These are phyloP conservation scores for Dinocampus coccinellae DNA, from an alignment of 2,888 invertebrate species.

Conservation along the genomic window DNA sequence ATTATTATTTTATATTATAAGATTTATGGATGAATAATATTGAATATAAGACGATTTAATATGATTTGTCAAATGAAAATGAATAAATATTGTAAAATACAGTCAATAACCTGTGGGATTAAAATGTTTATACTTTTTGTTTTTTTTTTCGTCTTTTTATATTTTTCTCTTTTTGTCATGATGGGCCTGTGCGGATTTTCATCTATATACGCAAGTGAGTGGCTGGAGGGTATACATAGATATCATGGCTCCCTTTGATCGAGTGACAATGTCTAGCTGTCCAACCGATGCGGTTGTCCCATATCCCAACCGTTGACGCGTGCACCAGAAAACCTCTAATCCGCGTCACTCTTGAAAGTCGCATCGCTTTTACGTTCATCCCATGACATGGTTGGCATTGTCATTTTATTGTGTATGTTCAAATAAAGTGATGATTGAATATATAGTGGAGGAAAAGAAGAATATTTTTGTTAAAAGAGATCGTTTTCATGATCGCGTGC, in stretches of 20 bases:
- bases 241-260: conserved; percentile 18
- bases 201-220: conserved; percentile 10
- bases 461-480: conserved; percentile 12
- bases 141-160: neutral
- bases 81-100: neutral
- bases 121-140: neutral
- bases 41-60: neutral
- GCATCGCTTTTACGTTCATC: conserved; percentile 23
- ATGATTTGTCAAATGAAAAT: neutral
- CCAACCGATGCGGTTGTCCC: conserved; percentile 35
- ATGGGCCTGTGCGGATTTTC: neutral
- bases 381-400: conserved; percentile 29
- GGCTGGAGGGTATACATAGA: conserved; percentile 21
- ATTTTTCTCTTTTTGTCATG: neutral
- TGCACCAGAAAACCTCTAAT: conserved; percentile 46
- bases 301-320: conserved; percentile 40
- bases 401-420: conserved; percentile 27
- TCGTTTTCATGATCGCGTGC: conserved; percentile 31
- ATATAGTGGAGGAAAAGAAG: neutral
- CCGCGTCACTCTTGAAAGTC: conserved; percentile 36
- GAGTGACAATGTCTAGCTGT: conserved; percentile 34
- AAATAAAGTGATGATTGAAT: conserved; percentile 27
- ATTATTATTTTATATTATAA: neutral
- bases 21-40: neutral
- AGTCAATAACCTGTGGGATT: conserved; percentile 30